A percentile compares a stretch with the other conserved stretches of the same genome.
These are phyloP conservation scores for Scaptomyza graminum DNA, from an alignment of 1,140 invertebrate species.

Conservation along the genomic window DNA sequence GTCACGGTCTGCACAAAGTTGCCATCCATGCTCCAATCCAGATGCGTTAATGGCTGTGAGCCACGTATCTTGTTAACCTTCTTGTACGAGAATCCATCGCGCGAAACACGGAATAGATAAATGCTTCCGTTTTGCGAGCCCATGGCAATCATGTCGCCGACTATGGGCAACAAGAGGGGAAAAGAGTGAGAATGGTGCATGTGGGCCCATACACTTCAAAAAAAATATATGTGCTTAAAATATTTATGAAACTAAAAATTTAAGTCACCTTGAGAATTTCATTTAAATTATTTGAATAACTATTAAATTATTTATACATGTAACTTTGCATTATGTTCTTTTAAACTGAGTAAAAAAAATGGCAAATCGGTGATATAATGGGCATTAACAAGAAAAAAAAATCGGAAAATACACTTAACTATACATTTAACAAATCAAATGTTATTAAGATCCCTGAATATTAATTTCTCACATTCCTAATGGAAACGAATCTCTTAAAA, in stretches of 20 bases:
- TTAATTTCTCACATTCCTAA: too few species aligned
- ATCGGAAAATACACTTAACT: too few species aligned
- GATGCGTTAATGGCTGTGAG: slow-evolving; percentile 90
- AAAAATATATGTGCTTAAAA: background rate
- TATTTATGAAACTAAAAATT: background rate
- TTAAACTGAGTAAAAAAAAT: too few species aligned
- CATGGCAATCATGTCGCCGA: slow-evolving; percentile 94
- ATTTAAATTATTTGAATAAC: too few species aligned
- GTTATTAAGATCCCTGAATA: too few species aligned
- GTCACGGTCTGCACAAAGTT: slow-evolving; percentile 95
- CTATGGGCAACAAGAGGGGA: slow-evolving; percentile 85
- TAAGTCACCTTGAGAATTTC: too few species aligned
- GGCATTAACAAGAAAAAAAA: too few species aligned
- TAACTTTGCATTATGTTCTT: too few species aligned
- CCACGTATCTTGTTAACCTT: slow-evolving; percentile 94
- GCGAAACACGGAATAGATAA: slow-evolving; percentile 92
- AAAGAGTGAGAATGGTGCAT: background rate
- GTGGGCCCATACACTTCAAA: background rate
- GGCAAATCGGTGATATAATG: too few species aligned
- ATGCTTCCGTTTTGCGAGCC: slow-evolving; percentile 95
- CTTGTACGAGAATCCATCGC: slow-evolving; percentile 94
- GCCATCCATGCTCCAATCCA: slow-evolving; percentile 96
- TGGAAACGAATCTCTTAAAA: too few species aligned
- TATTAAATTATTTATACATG: too few species aligned
- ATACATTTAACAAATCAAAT: too few species aligned